Evolutionary conservation across 2,888 invertebrate species (phyloP).

Genomic region (Lasioglossum morio): DNA sequence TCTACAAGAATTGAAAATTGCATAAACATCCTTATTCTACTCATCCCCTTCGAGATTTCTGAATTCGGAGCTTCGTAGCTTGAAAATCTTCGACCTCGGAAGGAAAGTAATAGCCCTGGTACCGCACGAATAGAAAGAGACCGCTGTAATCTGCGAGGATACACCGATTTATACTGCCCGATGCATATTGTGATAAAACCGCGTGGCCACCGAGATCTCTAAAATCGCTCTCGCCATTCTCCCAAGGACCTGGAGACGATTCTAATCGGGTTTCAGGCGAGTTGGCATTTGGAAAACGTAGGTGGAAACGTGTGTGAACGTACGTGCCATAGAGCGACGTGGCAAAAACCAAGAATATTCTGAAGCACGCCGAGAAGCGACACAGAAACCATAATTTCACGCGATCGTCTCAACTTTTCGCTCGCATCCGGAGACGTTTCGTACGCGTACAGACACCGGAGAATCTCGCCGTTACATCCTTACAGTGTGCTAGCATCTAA

Average conservation of each 20-base stretch:
- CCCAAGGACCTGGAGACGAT: not conserved
- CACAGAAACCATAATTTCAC: conserved; percentile 32
- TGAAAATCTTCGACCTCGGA: no score
- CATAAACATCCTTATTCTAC: no score
- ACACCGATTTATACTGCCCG: conserved; percentile 28
- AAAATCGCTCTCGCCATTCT: not conserved
- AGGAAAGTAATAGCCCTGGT: not conserved
- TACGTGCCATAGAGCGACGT: conserved; percentile 49
- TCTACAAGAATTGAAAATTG: no score
- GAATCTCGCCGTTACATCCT: conserved; percentile 47
- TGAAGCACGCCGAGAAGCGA: conserved; percentile 18
- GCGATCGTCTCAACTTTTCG: conserved; percentile 10
- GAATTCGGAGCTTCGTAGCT: no score
- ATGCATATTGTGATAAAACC: conserved; percentile 44
- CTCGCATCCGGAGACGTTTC: not conserved
- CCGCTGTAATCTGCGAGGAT: not conserved
- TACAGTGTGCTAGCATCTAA: conserved; percentile 62
- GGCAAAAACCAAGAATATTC: not conserved
- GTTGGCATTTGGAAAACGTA: not conserved
- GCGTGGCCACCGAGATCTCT: conserved; percentile 7
- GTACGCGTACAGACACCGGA: conserved; percentile 33
- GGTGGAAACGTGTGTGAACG: not conserved
- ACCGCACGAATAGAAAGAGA: not conserved
- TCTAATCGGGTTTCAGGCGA: not conserved
- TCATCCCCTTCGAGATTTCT: no score